A percentile compares a stretch with the other conserved stretches of the same genome.
Evolutionary conservation across 2,888 invertebrate species (phyloP).

Genomic region (Acanthosepion pharaonis): DNA sequence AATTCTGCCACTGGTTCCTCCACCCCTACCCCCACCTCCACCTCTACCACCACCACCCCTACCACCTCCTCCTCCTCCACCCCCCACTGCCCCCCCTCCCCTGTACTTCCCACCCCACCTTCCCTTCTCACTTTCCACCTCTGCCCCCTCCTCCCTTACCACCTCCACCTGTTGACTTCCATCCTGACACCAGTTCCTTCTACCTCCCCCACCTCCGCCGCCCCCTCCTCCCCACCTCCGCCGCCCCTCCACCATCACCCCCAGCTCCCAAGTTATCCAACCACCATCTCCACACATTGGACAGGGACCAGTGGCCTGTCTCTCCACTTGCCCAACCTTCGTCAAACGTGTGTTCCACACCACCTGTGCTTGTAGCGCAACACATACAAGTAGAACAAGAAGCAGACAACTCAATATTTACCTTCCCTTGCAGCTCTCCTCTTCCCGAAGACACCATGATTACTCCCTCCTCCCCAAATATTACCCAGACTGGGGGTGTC

Average conservation of each 20-base stretch:
- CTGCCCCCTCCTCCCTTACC: constrained; percentile 48
- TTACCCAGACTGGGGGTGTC: constrained; percentile 72
- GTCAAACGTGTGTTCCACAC: constrained; percentile 2
- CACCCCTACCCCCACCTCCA: constrained; percentile 50
- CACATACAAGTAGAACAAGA: constrained; percentile 35
- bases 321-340: constrained; percentile 40
- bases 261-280: background rate
- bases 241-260: constrained; percentile 47
- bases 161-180: constrained; percentile 23
- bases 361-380: constrained; percentile 18
- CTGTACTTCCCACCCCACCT: constrained; percentile 48
- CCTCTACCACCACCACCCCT: constrained; percentile 51
- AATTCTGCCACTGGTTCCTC: constrained; percentile 53
- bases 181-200: constrained; percentile 35
- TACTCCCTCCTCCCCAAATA: constrained; percentile 59
- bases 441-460: constrained; percentile 67
- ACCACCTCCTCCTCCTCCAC: constrained; percentile 52
- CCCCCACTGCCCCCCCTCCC: constrained; percentile 49
- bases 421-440: constrained; percentile 72
- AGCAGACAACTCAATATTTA: constrained; percentile 61
- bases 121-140: constrained; percentile 50
- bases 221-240: constrained; percentile 59
- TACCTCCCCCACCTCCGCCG: constrained; percentile 48
- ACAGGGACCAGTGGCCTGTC: constrained; percentile 39
- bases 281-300: constrained; percentile 38